Evolutionary conservation across 1,140 invertebrate genomes (phyloP).

Genomic region (Drosophila asahinai): DNA sequence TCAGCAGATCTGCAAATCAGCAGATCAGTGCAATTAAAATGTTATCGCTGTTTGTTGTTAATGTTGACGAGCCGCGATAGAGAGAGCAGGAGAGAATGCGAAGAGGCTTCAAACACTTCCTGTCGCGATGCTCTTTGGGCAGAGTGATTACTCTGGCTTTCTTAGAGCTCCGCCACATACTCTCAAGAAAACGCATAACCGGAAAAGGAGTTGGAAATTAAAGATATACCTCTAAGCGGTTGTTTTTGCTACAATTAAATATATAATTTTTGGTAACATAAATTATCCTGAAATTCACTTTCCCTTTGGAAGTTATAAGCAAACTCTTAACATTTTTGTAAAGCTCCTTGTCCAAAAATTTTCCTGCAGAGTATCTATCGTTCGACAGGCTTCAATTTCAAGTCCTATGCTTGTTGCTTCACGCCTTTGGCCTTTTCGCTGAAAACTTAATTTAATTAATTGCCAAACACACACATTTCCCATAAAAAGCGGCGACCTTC

Average conservation of each 20-base stretch:
- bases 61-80: conserved; percentile 59
- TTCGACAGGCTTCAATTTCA: not conserved
- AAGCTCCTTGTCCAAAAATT: not conserved
- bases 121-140: conserved; percentile 33
- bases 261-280: not conserved
- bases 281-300: too few relatives aligned
- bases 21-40: conserved; percentile 79
- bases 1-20: conserved; percentile 45
- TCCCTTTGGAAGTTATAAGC: too few relatives aligned
- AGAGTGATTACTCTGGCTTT: not conserved
- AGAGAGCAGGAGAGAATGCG: conserved; percentile 21
- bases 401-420: conserved; percentile 54
- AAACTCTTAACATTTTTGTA: too few relatives aligned
- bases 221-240: too few relatives aligned
- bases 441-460: conserved; percentile 84
- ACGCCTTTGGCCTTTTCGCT: conserved; percentile 80
- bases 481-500: conserved; percentile 44
- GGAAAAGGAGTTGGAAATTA: too few relatives aligned
- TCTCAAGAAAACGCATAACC: not conserved
- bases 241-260: not conserved
- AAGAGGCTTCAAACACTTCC: conserved; percentile 52
- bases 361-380: conserved; percentile 1
- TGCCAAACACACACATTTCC: conserved; percentile 72
- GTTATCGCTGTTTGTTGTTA: conserved; percentile 80
- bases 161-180: not conserved